Evolutionary conservation across 2,797 vertebrate species (phyloP).

Genomic region (Typhlichthys subterraneus): DNA sequence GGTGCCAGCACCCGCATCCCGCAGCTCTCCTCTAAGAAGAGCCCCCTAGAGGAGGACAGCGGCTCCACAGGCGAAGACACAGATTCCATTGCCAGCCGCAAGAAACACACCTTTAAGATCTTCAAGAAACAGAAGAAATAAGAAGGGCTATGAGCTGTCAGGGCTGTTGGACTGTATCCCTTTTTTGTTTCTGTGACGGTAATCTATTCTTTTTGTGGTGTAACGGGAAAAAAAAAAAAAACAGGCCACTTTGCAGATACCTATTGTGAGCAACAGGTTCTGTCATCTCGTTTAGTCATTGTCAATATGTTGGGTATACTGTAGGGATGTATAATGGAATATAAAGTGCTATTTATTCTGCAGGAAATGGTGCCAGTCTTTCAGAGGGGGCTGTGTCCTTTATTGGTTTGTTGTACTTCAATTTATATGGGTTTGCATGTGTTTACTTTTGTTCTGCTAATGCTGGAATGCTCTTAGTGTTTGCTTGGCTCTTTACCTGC

Average conservation of each 20-base stretch:
- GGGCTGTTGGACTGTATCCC: conserved; percentile 48
- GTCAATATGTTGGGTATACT: conserved; percentile 45
- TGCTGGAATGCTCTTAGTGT: conserved; percentile 78
- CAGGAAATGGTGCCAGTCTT: conserved; percentile 71
- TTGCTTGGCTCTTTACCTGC: conserved; percentile 75
- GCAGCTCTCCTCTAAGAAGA: conserved; percentile 93
- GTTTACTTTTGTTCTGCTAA: conserved; percentile 76
- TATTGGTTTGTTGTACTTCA: conserved; percentile 59
- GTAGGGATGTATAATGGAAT: conserved; percentile 70
- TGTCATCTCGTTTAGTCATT: conserved; percentile 50
- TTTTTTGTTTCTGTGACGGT: conserved; percentile 33
- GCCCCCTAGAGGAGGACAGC: conserved; percentile 90
- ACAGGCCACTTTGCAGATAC: no score
- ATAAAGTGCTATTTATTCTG: conserved; percentile 82
- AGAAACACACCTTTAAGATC: conserved; percentile 97
- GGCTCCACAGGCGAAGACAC: conserved; percentile 92
- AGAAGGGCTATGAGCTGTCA: conserved; percentile 49
- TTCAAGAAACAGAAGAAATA: conserved; percentile 98
- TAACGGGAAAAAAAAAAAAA: no score
- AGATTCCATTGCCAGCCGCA: conserved; percentile 89
- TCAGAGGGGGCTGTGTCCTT: conserved; percentile 60
- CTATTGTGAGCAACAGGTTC: conserved; percentile 16
- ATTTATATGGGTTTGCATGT: conserved; percentile 80
- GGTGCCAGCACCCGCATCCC: conserved; percentile 85
- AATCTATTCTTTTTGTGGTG: conserved; percentile 7